Conservation (phyloP, 2,113 vertebrate species). For the Tragelaphus scriptus region DNA sequence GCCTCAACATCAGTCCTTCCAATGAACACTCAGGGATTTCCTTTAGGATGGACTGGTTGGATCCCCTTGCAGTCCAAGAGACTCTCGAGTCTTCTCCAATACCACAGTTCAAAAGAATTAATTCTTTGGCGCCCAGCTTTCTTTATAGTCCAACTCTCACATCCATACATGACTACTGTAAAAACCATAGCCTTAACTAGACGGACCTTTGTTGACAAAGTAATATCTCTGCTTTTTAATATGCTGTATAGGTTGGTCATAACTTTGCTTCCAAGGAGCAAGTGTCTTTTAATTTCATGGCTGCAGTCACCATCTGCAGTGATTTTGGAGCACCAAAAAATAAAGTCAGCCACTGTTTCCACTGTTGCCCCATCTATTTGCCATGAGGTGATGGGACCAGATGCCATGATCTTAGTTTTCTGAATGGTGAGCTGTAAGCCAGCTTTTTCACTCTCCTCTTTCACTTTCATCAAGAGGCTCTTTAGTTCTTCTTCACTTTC, state of each 20-base stretch:
- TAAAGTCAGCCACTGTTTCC: not conserved
- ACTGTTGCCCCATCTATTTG: not conserved
- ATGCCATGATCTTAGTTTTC: not conserved
- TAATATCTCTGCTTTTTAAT: not conserved
- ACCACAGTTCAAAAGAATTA: not conserved
- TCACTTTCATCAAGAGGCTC: not conserved
- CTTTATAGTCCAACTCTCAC: not conserved
- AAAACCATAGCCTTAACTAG: not conserved
- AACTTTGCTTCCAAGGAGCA: not conserved
- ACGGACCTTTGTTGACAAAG: not conserved
- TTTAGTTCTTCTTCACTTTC: not conserved
- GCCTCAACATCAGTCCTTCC: not conserved
- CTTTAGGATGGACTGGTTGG: not conserved
- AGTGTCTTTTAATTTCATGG: not conserved
- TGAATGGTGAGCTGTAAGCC: not conserved
- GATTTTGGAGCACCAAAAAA: not conserved
- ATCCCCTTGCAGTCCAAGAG: not conserved
- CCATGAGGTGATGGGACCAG: not conserved
- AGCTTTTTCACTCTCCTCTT: not conserved
- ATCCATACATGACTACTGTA: not conserved
- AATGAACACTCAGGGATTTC: not conserved
- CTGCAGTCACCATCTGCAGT: not conserved
- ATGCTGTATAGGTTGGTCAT: not conserved
- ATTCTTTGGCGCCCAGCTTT: accelerated
- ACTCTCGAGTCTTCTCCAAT: not conserved